Base-by-base conservation (phyloP, 2,113 vertebrate species). In the Menidia beryllina region DNA sequence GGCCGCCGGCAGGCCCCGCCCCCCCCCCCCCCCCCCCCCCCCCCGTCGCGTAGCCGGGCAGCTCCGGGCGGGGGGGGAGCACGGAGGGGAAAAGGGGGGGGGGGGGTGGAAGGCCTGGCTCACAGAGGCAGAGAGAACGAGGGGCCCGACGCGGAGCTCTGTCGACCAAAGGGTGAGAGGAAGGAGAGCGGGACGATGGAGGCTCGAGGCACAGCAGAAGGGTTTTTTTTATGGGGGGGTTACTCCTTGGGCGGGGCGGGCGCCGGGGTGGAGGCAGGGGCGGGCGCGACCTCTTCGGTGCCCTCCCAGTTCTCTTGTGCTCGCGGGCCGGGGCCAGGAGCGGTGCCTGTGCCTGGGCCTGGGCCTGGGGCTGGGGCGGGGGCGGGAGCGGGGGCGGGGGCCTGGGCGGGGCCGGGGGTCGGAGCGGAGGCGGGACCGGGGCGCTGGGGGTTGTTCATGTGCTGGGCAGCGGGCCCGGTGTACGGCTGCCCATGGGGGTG, bases 391-490 rank as follows among this genome's bases (percentile, higher is more conserved):
- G 90, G 56, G 54, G 78, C 23, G n/a, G 45, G 66, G 19, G 80
- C 82, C 79, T 78, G 87, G 48, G 86, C 57, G 0, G 88, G 87
- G 21, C 72, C 85, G 3, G 90, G 86, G 27, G 86, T 83, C 15
- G 89, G 88, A 45, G 87, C 90, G 0, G 90, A 84, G 52, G 86
- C 90, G 2, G 96, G 96, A 89, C 95, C 95, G 27, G 95, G 91
- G 91, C 96, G 94, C 91, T 96, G 97, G 87, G 97, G 98, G 94
- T 99, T 99, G 96, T 99, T 99, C 96, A 99, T 98, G 88, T 99
- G 98, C 91, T 98, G 97, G 87, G 98, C 98, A 87, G 97, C 98
- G 3, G 98, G 98, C 83, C 98, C 98, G 23, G 97, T 99, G 88
- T 99, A 99, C 11, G 98, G 98, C 93, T 98, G 97, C 92, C 97